phyloP scores from a whole-genome alignment of 2,888 invertebrate species.

The Macropis europaea region DNA sequence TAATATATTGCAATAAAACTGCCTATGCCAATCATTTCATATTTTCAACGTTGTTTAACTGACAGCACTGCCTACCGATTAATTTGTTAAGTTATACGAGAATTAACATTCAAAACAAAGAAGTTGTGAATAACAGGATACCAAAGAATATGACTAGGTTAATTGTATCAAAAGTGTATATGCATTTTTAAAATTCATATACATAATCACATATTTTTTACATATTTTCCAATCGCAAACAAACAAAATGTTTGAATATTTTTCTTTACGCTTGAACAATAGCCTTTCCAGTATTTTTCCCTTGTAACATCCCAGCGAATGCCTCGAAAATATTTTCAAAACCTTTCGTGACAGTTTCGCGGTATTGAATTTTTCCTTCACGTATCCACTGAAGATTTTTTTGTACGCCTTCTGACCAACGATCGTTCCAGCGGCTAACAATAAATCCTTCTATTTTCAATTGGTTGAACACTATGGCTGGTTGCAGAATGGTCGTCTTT shows the following conservation, averaged over 20 bases:
- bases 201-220: too few relatives aligned
- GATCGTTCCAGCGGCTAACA: constrained; percentile 81
- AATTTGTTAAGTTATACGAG: too few relatives aligned
- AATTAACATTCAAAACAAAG: too few relatives aligned
- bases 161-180: not conserved
- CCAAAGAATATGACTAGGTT: not conserved
- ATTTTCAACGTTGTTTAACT: not conserved
- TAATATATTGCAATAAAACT: constrained; percentile 74
- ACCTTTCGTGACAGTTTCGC: constrained; percentile 86
- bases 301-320: constrained; percentile 84
- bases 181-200: too few relatives aligned
- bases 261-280: constrained; percentile 83
- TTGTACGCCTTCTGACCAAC: constrained; percentile 84
- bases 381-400: constrained; percentile 85
- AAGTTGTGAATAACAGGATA: too few relatives aligned
- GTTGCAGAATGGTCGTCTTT: constrained; percentile 82
- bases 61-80: too few relatives aligned
- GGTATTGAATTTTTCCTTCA: constrained; percentile 86
- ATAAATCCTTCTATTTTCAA: constrained; percentile 85
- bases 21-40: constrained; percentile 51
- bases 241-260: not conserved
- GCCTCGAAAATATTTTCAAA: constrained; percentile 88
- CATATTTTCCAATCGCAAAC: too few relatives aligned
- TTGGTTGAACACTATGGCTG: constrained; percentile 82
- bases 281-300: constrained; percentile 87